Conservation (phyloP, 2,797 vertebrate genomes). For the Pangasius krempfi region DNA sequence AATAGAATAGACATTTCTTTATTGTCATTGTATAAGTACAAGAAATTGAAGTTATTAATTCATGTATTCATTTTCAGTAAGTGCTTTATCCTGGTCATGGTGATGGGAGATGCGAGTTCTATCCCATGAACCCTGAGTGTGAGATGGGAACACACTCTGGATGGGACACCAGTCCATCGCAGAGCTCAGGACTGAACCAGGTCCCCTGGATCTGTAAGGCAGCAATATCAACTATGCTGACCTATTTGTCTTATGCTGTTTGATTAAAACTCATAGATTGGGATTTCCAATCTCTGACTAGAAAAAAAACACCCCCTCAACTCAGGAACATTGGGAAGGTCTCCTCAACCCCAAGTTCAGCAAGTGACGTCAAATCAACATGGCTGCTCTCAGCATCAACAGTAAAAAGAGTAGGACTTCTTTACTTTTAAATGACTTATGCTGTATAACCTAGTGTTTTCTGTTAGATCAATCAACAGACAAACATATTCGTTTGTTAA, state of each 20-base stretch:
- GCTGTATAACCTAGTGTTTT: too few species aligned
- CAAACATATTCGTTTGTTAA: background rate
- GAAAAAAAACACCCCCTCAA: too few species aligned
- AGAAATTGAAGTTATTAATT: background rate
- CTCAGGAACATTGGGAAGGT: background rate
- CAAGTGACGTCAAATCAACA: background rate
- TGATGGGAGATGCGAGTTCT: background rate
- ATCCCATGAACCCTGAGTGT: background rate
- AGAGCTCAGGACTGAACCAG: background rate
- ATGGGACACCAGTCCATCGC: background rate
- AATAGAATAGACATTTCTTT: background rate
- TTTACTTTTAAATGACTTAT: background rate
- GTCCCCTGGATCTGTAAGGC: background rate
- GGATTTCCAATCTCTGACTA: background rate
- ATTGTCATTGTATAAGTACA: background rate
- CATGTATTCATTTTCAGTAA: background rate
- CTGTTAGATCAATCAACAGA: background rate
- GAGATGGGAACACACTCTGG: background rate
- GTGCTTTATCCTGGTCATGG: background rate
- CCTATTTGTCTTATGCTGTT: background rate
- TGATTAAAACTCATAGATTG: background rate
- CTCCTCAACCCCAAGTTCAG: background rate
- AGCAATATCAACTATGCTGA: background rate
- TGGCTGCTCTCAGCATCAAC: background rate
- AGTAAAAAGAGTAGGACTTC: background rate